Base-by-base conservation (phyloP, 2,888 invertebrate genomes). In the Nomada fucata region DNA sequence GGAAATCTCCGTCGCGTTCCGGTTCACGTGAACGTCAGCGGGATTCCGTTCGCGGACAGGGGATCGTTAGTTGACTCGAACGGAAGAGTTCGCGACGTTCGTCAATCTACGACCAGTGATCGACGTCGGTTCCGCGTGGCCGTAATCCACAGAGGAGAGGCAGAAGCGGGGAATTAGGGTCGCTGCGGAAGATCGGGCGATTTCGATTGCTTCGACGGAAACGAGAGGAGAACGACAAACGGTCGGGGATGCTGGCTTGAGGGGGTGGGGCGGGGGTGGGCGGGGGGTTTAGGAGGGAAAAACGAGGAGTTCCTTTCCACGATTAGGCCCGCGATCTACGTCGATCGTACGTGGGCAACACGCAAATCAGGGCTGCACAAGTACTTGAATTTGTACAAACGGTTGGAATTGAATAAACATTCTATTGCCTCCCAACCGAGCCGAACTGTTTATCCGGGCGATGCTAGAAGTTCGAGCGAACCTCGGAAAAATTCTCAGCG, bases 251-350 rank as follows among this genome's bases (percentile, higher is more conserved):
- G 36, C 69, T 68, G 11, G 15, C 13, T 18, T 60, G 36, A n/a
- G 5, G n/a, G 10, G 7, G 9, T 47, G 1, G 44, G 26, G 23
- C 1, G 23, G 23, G 47, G 50, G 20, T 9, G 0, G 0, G 36
- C 0, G 55, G 26, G 53, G 53, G 47, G 47, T 10, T 10, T 20
- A 4, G 20, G 42, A 23, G 20, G 23, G 71, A 75, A 70, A 80
- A 79, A 67, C 76, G 64, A 55, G 80, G 67, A 71, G 68, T 65
- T 73, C 70, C 60, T 81, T 78, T 81, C 70, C 53, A 64, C 63
- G 67, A 67, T 50, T 59, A 59, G 42, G 79, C 69, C 55, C 60
- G 71, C 67, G 67, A 67, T 67, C 52, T 67, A 53, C 52, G 67
- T 26, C 52, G 57, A 80, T 78, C 80, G 55, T 64, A 47, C 74